Evolutionary conservation across 1,140 invertebrate genomes (phyloP).

Genomic region (Sipha flava): DNA sequence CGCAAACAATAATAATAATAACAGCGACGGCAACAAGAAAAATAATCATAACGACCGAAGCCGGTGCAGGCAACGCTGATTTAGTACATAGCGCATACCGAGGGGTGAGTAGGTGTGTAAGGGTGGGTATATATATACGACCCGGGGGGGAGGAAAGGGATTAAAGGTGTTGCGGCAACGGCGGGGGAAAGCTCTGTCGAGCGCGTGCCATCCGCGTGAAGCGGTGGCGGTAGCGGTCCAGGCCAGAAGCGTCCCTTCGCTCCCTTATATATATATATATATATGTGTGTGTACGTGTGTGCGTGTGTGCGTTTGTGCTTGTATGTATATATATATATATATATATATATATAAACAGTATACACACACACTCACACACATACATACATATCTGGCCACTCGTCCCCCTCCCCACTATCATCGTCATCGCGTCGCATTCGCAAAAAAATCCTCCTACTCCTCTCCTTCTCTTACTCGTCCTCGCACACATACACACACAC

Average conservation of each 20-base stretch:
- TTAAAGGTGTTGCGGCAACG: neutral
- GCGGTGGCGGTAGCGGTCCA: neutral
- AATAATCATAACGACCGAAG: neutral
- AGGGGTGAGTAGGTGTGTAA: too few relatives aligned
- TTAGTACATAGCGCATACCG: neutral
- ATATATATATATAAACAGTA: too few relatives aligned
- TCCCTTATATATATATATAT: neutral
- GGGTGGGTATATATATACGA: too few relatives aligned
- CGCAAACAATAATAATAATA: neutral
- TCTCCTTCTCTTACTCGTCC: neutral
- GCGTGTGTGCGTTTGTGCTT: too few relatives aligned
- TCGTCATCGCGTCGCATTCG: neutral
- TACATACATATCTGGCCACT: too few relatives aligned
- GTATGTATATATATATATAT: too few relatives aligned
- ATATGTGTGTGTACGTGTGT: neutral
- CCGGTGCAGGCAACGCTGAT: neutral
- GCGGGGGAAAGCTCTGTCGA: neutral
- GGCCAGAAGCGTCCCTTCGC: constrained; percentile 3
- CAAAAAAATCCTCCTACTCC: neutral
- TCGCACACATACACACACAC: neutral
- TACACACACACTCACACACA: too few relatives aligned
- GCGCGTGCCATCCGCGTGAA: neutral
- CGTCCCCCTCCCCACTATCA: neutral
- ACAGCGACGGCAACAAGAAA: neutral
- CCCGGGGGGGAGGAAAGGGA: neutral